A percentile compares a stretch with the other conserved stretches of the same genome.
phyloP scores from a whole-genome alignment of 2,888 invertebrate species.

The Mechanitis messenoides region DNA sequence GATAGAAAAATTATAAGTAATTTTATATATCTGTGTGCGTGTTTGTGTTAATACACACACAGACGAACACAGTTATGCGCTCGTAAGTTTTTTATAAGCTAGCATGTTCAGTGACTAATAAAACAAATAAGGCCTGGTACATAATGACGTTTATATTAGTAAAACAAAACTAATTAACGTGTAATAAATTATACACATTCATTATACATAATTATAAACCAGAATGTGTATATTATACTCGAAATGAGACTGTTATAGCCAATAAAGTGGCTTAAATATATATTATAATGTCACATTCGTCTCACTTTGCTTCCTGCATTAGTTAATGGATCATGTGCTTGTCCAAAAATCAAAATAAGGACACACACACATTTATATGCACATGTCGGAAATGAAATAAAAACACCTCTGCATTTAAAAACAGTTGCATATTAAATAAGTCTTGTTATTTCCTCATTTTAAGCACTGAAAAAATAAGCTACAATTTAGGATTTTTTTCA shows the following conservation, averaged over 20 bases:
- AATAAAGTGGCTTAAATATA: not conserved
- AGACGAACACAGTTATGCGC: not conserved
- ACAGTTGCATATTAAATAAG: too few species aligned
- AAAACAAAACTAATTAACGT: not conserved
- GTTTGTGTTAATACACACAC: not conserved
- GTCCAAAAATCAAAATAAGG: not conserved
- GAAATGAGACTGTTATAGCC: not conserved
- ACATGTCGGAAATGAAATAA: not conserved
- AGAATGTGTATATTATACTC: not conserved
- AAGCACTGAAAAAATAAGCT: not conserved
- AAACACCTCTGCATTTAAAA: too few species aligned
- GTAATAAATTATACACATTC: not conserved
- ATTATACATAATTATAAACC: constrained; percentile 1
- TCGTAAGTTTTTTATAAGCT: not conserved
- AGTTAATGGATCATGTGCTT: not conserved
- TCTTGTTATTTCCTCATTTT: too few species aligned
- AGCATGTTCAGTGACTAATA: not conserved
- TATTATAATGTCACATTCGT: constrained; percentile 1
- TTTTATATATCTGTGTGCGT: too few species aligned
- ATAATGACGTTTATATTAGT: not conserved
- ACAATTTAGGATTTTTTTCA: too few species aligned
- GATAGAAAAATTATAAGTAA: too few species aligned
- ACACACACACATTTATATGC: not conserved
- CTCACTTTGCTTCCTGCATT: not conserved
- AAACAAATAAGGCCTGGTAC: not conserved